Evolutionary conservation across 92 coral and sea anemone genomes (phyloP).

Genomic region (Palythoa grandis): DNA sequence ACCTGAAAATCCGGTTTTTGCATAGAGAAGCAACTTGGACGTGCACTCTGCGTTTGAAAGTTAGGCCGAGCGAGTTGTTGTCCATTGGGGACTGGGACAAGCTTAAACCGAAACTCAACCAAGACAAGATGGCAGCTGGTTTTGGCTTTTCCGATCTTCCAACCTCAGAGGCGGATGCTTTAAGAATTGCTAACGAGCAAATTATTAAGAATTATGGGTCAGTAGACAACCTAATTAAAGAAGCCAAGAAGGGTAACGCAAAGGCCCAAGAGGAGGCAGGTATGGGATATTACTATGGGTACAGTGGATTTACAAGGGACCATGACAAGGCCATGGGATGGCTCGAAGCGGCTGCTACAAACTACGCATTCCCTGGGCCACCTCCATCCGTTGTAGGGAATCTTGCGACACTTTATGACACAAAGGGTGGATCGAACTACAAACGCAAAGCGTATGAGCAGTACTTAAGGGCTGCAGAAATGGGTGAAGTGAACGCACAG

Average conservation of each 20-base stretch:
- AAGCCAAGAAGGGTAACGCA: slow-evolving; percentile 58
- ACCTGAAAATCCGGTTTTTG: neutral
- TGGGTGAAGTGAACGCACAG: slow-evolving; percentile 54
- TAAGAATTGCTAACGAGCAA: neutral
- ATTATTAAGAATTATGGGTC: slow-evolving; percentile 50
- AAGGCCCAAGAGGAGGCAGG: slow-evolving; percentile 63
- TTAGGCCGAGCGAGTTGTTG: neutral
- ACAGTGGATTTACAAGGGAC: slow-evolving; percentile 50
- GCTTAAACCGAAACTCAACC: neutral
- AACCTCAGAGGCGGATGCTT: neutral
- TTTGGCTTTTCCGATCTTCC: neutral
- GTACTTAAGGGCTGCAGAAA: slow-evolving; percentile 60
- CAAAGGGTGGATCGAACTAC: slow-evolving; percentile 39
- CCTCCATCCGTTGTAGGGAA: neutral
- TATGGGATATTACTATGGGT: slow-evolving; percentile 49
- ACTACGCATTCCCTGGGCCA: neutral
- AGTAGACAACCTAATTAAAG: slow-evolving; percentile 37
- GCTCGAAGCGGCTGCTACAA: slow-evolving; percentile 56
- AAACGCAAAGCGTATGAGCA: slow-evolving; percentile 68
- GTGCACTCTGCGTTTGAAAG: neutral
- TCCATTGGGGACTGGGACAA: slow-evolving; percentile 6
- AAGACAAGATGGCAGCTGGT: neutral
- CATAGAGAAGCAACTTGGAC: neutral
- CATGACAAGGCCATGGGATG: slow-evolving; percentile 70
- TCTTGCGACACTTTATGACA: slow-evolving; percentile 58